Evolutionary conservation across 2,888 invertebrate genomes (phyloP).

Genomic region (Cacoxenus indagator): DNA sequence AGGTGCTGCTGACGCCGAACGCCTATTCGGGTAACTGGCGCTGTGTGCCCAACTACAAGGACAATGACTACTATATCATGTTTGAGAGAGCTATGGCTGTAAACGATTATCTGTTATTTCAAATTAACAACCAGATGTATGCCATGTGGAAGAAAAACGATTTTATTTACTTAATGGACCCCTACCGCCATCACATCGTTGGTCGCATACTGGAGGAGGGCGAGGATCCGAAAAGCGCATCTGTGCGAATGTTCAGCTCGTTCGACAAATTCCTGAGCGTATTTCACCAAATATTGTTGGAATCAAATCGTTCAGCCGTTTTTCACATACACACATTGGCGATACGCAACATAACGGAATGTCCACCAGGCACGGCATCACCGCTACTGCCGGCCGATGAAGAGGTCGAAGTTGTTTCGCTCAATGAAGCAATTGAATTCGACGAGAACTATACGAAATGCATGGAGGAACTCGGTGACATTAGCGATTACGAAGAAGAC

Average conservation of each 20-base stretch:
- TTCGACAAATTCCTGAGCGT: slow-evolving; percentile 54
- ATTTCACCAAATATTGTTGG: slow-evolving; percentile 60
- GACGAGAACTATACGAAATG: slow-evolving; percentile 40
- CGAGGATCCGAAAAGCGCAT: slow-evolving; percentile 44
- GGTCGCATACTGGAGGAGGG: slow-evolving; percentile 23
- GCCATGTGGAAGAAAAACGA: slow-evolving; percentile 60
- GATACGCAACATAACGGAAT: slow-evolving; percentile 45
- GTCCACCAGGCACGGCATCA: slow-evolving; percentile 31
- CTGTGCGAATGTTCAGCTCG: slow-evolving; percentile 64
- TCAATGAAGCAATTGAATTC: slow-evolving; percentile 57
- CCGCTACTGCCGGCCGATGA: slow-evolving; percentile 29
- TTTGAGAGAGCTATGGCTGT: slow-evolving; percentile 36
- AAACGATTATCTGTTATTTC: slow-evolving; percentile 54
- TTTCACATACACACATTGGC: slow-evolving; percentile 54
- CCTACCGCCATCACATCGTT: slow-evolving; percentile 60
- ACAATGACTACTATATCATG: slow-evolving; percentile 40
- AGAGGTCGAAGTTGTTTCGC: slow-evolving; percentile 40
- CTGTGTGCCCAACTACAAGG: slow-evolving; percentile 43
- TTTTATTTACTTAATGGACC: slow-evolving; percentile 66
- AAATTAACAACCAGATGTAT: slow-evolving; percentile 63
- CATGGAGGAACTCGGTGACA: slow-evolving; percentile 36
- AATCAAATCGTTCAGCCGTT: slow-evolving; percentile 51
- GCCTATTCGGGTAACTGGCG: slow-evolving; percentile 54
- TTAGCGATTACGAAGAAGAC: slow-evolving; percentile 59
- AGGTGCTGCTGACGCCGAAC: slow-evolving; percentile 42